These are phyloP conservation scores for Muntiacus muntjak DNA, from an alignment of 2,113 vertebrate species.

Conservation along the genomic window DNA sequence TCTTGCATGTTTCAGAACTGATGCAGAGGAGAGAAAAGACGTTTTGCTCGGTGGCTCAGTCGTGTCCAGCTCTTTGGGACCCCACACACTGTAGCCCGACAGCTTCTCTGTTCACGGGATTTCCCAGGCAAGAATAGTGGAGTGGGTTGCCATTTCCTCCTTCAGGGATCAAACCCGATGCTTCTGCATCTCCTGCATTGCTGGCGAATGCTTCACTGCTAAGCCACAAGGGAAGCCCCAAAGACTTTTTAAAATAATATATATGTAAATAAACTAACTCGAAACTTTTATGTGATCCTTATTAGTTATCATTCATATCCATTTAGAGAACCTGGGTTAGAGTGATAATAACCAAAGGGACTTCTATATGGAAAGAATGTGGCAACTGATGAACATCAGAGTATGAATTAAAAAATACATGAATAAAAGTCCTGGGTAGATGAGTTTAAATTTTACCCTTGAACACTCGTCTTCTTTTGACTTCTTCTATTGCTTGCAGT, in stretches of 20 bases:
- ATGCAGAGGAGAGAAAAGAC: neutral
- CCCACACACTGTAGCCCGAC: neutral
- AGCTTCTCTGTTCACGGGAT: neutral
- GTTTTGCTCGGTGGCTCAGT: neutral
- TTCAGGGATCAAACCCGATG: neutral
- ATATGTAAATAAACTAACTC: neutral
- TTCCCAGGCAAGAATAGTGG: neutral
- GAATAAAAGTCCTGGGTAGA: neutral
- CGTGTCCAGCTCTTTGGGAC: neutral
- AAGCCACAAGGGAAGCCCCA: neutral
- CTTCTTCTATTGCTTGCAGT: neutral
- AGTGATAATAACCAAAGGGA: neutral
- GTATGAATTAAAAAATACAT: neutral
- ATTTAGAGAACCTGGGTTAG: neutral
- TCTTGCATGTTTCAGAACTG: conserved; percentile 27
- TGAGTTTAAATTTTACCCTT: neutral
- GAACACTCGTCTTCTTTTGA: neutral
- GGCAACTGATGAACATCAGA: neutral
- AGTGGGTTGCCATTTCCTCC: neutral
- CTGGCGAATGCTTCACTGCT: neutral
- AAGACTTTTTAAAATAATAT: neutral
- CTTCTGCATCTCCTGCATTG: neutral
- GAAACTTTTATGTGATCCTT: neutral
- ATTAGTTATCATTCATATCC: neutral
- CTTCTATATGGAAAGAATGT: neutral